A percentile compares a stretch with the other conserved stretches of the same genome.
phyloP scores from a whole-genome alignment of 2,797 vertebrate species.

The Notamacropus eugenii region DNA sequence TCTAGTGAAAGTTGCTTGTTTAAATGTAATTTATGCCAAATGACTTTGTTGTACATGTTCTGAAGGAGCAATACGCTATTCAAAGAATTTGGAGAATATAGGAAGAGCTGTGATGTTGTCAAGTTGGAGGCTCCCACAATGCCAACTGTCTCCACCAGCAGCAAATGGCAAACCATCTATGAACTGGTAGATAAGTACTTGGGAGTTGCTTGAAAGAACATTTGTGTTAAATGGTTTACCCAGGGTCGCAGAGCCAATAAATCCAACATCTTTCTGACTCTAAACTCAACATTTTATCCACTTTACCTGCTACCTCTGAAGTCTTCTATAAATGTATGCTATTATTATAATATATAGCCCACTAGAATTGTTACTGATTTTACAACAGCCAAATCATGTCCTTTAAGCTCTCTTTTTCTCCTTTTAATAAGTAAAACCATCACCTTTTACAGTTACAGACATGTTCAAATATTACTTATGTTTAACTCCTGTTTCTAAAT shows the following conservation, averaged over 20 bases:
- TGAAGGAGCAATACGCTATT: background rate
- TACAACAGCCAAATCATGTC: conserved; percentile 59
- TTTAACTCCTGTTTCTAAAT: conserved; percentile 51
- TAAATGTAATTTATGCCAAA: background rate
- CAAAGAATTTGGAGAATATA: background rate
- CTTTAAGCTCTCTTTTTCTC: conserved; percentile 17
- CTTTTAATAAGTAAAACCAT: conserved; percentile 51
- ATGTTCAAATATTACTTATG: conserved; percentile 63
- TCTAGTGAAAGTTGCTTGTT: background rate
- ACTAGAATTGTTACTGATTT: conserved; percentile 45
- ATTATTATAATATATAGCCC: conserved; percentile 2
- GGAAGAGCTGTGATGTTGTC: background rate
- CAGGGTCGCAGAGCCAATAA: background rate
- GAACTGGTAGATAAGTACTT: background rate
- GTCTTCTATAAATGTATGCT: background rate
- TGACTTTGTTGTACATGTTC: background rate
- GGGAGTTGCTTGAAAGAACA: background rate
- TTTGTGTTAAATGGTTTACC: background rate
- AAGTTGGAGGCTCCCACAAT: background rate
- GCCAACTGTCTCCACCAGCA: background rate
- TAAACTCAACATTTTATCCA: background rate
- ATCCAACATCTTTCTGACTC: background rate
- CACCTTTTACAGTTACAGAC: conserved; percentile 47
- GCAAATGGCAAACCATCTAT: background rate
- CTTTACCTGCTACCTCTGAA: background rate